Base-by-base conservation (phyloP, 2,888 invertebrate species). In the Callinectes sapidus region DNA sequence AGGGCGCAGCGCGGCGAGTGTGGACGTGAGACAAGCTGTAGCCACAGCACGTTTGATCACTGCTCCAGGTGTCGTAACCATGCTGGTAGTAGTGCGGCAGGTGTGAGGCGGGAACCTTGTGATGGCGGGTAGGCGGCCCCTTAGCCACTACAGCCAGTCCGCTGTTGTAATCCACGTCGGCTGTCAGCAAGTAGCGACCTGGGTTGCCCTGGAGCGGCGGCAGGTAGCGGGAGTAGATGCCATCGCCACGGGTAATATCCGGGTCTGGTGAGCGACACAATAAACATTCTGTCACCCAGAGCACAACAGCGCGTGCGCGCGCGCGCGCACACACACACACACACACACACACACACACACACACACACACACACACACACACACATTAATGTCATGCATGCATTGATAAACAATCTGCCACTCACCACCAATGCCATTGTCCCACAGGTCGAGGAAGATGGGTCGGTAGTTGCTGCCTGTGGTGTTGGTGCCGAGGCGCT, bases 161-260 rank as follows among this genome's bases (percentile, higher is more conserved):
- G 87, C 90, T 93, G 89, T 94, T 94, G 91, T 94, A 91, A 77
- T 94, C 94, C 48, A 94, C 86, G 55, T 93, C 90, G 14, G 93
- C 94, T 28, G 91, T 94, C 35, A 94, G 90, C 14, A 93, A 87
- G 90, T 93, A 94, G n/a, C 92, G 91, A 10, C 94, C 94, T 0
- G 93, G 92, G 85, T 89, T 90, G 23, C 89, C 90, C 54, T 89
- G 92, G 6, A 94, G 91, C 35, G 88, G 91, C 0, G 93, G 93
- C 94, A 97, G 96, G 95, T 97, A 97, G 87, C 97, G 96, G 0
- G 97, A 96, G 95, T 97, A 97, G 23, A 97, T 96, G 0, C 97
- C 97, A 95, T 97, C 97, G 0, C 96, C 96, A 95, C 96, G 96
- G 32, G 96, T 96, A 32, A 97, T 96, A 95, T 97, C 97, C 0